These are phyloP conservation scores for Heliconius hermathena DNA, from an alignment of 1,140 invertebrate genomes.

Conservation along the genomic window DNA sequence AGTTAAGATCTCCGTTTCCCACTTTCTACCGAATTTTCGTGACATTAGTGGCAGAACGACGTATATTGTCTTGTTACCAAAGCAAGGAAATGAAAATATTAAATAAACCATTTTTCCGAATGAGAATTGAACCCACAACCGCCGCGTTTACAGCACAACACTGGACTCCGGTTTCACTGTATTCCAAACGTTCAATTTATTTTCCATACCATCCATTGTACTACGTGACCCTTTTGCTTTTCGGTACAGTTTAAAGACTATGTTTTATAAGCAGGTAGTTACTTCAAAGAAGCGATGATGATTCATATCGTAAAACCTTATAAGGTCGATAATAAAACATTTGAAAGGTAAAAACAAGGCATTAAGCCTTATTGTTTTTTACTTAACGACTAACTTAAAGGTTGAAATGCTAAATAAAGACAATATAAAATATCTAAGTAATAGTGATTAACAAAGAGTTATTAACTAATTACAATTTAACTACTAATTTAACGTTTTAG, in stretches of 20 bases:
- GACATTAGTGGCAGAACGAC: accelerated
- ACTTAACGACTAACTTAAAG: neutral
- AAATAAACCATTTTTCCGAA: no score
- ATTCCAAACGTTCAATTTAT: neutral
- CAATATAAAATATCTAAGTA: neutral
- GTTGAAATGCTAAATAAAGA: neutral
- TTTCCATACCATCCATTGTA: neutral
- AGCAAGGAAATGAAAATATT: no score
- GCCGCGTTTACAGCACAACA: no score
- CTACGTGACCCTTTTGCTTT: neutral
- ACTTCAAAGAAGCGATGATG: neutral
- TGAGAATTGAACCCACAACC: no score
- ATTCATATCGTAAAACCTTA: slow-evolving; percentile 12
- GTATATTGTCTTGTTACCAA: no score
- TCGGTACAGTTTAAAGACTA: neutral
- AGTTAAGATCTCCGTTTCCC: no score
- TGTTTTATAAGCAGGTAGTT: neutral
- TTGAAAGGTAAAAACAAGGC: neutral
- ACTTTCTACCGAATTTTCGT: no score
- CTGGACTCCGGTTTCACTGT: no score
- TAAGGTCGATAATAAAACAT: neutral
- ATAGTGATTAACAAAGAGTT: neutral
- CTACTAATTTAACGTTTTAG: no score
- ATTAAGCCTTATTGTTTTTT: neutral
- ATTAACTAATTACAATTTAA: slow-evolving; percentile 1